These are phyloP conservation scores for Raillietiella orientalis DNA, from an alignment of 2,888 invertebrate species.

Conservation along the genomic window DNA sequence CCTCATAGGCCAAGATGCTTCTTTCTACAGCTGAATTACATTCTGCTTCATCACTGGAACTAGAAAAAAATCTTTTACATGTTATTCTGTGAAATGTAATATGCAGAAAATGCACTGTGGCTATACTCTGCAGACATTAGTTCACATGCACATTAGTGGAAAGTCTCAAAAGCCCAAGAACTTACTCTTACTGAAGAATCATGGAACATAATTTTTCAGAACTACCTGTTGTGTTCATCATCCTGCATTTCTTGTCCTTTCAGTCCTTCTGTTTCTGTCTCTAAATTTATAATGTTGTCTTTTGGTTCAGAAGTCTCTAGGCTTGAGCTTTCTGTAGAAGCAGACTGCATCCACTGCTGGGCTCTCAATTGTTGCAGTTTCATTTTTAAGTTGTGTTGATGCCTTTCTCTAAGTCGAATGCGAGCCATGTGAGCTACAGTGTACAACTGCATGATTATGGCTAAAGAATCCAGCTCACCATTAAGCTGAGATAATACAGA, in stretches of 20 bases:
- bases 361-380: constrained; percentile 67
- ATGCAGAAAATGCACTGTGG: no score
- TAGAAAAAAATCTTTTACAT: constrained; percentile 7
- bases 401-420: constrained; percentile 61
- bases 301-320: no score
- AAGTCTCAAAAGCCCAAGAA: no score
- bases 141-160: no score
- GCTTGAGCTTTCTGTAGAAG: no score
- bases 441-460: constrained; percentile 3
- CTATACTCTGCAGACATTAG: no score
- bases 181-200: no score
- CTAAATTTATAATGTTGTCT: no score
- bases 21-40: constrained; percentile 18
- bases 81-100: constrained; percentile 7
- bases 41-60: constrained; percentile 16
- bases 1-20: constrained; percentile 30
- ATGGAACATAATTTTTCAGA: no score
- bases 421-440: constrained; percentile 57
- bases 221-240: no score
- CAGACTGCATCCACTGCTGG: constrained; percentile 35
- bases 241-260: no score
- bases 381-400: constrained; percentile 54
- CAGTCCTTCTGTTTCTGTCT: no score
- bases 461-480: constrained; percentile 14
- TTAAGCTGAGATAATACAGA: constrained; percentile 74